Evolutionary conservation across 2,888 invertebrate genomes (phyloP), one percentile per base, ranked within the genome.

Genomic region (Kryphioiulus occultus): DNA sequence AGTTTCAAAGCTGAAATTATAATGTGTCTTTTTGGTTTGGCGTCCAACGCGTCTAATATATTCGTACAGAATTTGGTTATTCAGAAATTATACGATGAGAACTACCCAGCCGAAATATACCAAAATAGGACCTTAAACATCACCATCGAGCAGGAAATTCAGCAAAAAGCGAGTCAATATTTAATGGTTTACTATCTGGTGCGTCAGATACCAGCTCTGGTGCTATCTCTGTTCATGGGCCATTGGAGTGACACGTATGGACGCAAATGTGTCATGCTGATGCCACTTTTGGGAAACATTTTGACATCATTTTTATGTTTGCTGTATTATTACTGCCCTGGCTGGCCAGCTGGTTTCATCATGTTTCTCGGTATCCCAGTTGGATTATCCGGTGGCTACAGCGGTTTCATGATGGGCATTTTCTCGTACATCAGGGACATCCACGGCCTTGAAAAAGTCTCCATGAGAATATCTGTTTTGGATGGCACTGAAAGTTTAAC

Each of bases 161-260:
- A 3, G 47, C 4, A 12, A 17, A 1, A 15, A 17, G 47, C 17
- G 4, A 17, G 15, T 4, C 47, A 47, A 47, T 47, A 47, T 47
- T 17, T 47, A 17, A 12, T 17, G 17, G 0, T 47, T 47, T 47
- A 17, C 17, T 12, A 12, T 17, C 15, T 47, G 15, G 15, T 12
- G 12, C 15, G 47, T 17, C 47, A 85, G 39, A 9, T 85, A 35
- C 85, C 85, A 17, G 68, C 87, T 32, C n/a, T 87, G 3, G 68
- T 87, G 2, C 17, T 87, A 15, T 30, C 87, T 78, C 32, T 87
- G n/a, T 82, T 82, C 78, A 32, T 87, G 87, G 82, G 82, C 15
- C n/a, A 53, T 30, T 86, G 86, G 86, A 86, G 86, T 32, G 86
- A 86, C 35, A 32, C 2, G 0, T 78, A 86, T 68, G 86, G 86